A percentile compares a stretch with the other conserved stretches of the same genome.
phyloP scores from a whole-genome alignment of 2,113 vertebrate genomes.

The Lichenostomus cassidix region DNA sequence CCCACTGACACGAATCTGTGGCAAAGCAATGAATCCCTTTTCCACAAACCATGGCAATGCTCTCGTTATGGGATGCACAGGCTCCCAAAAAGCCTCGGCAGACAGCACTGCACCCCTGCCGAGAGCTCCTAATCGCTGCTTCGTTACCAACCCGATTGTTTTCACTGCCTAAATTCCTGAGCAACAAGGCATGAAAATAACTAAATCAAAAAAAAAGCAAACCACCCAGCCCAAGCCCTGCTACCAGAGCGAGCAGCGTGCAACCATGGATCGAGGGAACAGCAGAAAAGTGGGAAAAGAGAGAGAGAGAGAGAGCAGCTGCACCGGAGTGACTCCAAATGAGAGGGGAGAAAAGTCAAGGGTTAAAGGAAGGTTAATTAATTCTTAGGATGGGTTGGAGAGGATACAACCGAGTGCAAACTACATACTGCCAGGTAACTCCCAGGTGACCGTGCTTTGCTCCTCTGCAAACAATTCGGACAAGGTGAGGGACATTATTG shows the following conservation, averaged over 20 bases:
- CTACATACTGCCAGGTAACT: constrained; percentile 86
- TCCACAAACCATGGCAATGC: background rate
- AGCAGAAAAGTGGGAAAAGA: background rate
- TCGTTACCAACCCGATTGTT: background rate
- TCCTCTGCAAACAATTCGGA: constrained; percentile 78
- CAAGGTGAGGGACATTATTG: constrained; percentile 84
- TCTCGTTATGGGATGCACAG: rapidly evolving
- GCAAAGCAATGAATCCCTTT: background rate
- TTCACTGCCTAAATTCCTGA: background rate
- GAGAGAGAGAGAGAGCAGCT: background rate
- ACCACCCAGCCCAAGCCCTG: background rate
- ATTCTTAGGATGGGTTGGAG: background rate
- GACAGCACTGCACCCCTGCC: background rate
- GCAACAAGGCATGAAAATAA: background rate
- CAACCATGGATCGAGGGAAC: background rate
- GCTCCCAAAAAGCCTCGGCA: background rate
- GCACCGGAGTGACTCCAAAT: background rate
- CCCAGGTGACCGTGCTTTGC: constrained; percentile 79
- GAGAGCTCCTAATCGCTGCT: background rate
- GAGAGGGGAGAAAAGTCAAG: background rate
- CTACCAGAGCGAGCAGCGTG: background rate
- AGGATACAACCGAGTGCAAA: constrained; percentile 67
- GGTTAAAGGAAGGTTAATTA: constrained; percentile 21
- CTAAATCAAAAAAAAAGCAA: background rate
- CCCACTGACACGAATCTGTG: background rate